Conservation (phyloP, 2,797 vertebrate species). For the Bryconaethiops microstoma region DNA sequence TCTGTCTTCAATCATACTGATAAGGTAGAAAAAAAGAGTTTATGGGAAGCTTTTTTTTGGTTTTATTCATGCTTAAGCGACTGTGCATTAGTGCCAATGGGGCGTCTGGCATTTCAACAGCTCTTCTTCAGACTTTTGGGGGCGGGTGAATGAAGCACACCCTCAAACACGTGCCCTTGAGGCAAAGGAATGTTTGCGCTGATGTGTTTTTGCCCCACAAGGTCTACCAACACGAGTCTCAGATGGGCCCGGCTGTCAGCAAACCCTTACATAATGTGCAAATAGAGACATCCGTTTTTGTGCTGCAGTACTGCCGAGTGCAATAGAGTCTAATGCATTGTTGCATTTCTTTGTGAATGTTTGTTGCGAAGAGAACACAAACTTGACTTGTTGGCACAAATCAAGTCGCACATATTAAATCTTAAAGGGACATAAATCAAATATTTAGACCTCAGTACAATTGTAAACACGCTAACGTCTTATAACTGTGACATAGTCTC, state of each 20-base stretch:
- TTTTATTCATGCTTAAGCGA: background rate
- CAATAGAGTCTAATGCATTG: background rate
- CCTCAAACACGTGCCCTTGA: constrained; percentile 45
- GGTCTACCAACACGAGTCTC: constrained; percentile 17
- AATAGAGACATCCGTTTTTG: constrained; percentile 5
- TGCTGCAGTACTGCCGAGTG: background rate
- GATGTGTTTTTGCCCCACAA: constrained; percentile 39
- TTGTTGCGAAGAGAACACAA: background rate
- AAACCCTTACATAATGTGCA: constrained; percentile 10
- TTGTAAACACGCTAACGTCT: no score
- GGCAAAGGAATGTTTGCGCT: constrained; percentile 38
- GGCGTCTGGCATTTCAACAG: constrained; percentile 29
- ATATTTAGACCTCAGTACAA: no score
- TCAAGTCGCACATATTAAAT: no score
- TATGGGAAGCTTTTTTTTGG: background rate
- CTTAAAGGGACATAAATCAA: no score
- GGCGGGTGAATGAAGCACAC: constrained; percentile 10
- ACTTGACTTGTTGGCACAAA: background rate
- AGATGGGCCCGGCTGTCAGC: background rate
- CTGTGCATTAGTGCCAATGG: constrained; percentile 10
- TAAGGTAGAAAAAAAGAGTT: background rate
- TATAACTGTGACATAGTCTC: no score
- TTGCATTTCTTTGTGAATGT: background rate
- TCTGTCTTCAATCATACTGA: constrained; percentile 19
- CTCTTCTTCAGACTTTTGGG: constrained; percentile 7